A percentile compares a stretch with the other conserved stretches of the same genome.
These are phyloP conservation scores for Lamellibrachia columna DNA, from an alignment of 2,888 invertebrate genomes.

Conservation along the genomic window DNA sequence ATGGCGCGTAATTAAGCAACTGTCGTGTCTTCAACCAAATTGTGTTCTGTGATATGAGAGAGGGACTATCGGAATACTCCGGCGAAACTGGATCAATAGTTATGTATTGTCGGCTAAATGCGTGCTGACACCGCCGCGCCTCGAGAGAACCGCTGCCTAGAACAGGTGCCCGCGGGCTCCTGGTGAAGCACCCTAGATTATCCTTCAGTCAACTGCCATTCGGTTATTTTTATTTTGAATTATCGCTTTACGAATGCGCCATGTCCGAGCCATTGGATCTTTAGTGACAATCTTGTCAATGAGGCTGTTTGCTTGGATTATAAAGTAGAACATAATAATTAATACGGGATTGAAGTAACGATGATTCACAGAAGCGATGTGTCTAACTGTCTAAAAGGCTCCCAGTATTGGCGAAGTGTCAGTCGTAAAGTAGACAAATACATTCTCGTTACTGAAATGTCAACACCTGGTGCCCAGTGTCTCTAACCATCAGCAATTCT, in stretches of 20 bases:
- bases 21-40: background rate
- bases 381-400: background rate
- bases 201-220: background rate
- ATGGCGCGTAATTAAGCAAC: background rate
- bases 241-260: background rate
- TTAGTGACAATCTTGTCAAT: background rate
- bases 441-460: slow-evolving; percentile 16
- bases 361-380: background rate
- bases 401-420: background rate
- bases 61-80: no score
- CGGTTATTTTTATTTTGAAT: background rate
- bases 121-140: background rate
- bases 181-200: background rate
- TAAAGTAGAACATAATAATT: background rate
- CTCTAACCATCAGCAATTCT: background rate
- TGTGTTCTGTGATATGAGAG: no score
- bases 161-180: background rate
- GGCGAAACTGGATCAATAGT: background rate
- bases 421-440: background rate
- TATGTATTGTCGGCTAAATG: background rate
- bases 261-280: background rate
- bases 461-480: background rate
- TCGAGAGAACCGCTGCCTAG: background rate
- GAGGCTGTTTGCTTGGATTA: background rate
- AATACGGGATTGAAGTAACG: background rate